Percentiles rank a stretch among this genome's conserved stretches.
Evolutionary conservation across 1,140 invertebrate species (phyloP).

Genomic region (Pygmarrhopalites habei): DNA sequence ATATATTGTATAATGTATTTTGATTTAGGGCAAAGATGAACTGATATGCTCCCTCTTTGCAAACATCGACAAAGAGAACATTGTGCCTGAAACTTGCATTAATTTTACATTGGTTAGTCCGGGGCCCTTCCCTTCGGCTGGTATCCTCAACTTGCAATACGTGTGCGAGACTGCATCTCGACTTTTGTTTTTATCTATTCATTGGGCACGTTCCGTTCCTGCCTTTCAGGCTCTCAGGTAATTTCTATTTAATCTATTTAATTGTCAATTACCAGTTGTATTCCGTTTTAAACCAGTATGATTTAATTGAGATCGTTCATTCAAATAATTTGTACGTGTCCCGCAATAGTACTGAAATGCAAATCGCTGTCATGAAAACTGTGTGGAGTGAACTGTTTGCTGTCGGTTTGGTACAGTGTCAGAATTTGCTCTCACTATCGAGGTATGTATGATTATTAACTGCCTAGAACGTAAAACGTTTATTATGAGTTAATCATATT

Average conservation of each 20-base stretch:
- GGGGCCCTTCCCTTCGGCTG: constrained; percentile 57
- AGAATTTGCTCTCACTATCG: constrained; percentile 66
- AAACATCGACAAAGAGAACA: constrained; percentile 27
- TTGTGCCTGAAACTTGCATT: constrained; percentile 57
- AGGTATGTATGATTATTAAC: too few relatives aligned
- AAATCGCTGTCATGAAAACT: constrained; percentile 63
- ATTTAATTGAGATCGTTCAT: too few relatives aligned
- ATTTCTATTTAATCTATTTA: too few relatives aligned
- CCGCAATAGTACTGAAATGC: constrained; percentile 65
- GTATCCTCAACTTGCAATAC: constrained; percentile 28
- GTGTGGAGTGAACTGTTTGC: constrained; percentile 89
- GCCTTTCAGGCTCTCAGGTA: constrained; percentile 72
- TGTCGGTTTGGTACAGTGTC: constrained; percentile 82
- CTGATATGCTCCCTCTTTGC: constrained; percentile 20
- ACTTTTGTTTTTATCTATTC: constrained; percentile 76
- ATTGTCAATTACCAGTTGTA: too few relatives aligned
- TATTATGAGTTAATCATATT: too few relatives aligned
- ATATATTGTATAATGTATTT: constrained; percentile 3
- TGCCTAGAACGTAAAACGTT: too few relatives aligned
- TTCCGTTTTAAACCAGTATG: too few relatives aligned
- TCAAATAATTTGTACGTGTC: too few relatives aligned
- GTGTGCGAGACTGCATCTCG: constrained; percentile 87
- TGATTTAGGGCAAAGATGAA: constrained; percentile 25
- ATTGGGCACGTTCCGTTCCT: constrained; percentile 76
- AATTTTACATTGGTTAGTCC: constrained; percentile 75